These are phyloP conservation scores for Selenia dentaria DNA, from an alignment of 2,888 invertebrate genomes.

Conservation along the genomic window DNA sequence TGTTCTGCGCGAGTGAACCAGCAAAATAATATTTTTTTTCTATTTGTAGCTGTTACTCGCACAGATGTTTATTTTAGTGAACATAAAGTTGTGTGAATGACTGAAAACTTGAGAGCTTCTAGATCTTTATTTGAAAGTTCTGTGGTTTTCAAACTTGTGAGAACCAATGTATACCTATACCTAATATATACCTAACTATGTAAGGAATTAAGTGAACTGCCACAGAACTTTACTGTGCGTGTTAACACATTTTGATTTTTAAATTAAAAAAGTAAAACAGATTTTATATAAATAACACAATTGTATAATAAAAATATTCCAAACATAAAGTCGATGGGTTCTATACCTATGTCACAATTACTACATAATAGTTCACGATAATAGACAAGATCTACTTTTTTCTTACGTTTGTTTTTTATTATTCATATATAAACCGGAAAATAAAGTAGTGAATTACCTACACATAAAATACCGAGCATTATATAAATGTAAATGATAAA, in stretches of 20 bases:
- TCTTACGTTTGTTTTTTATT: too few species aligned
- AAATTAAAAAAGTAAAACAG: too few species aligned
- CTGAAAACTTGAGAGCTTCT: conserved; percentile 68
- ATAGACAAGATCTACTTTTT: too few species aligned
- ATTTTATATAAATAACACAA: too few species aligned
- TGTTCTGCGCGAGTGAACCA: conserved; percentile 28
- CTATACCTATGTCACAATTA: too few species aligned
- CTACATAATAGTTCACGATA: too few species aligned
- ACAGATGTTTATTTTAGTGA: conserved; percentile 46
- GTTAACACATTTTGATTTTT: conserved; percentile 20
- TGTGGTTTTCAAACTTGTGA: conserved; percentile 40
- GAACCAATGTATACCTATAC: conserved; percentile 28
- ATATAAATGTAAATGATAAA: too few species aligned
- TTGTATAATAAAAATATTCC: too few species aligned
- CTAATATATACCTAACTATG: conserved; percentile 21
- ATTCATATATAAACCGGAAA: too few species aligned
- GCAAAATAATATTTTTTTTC: conserved; percentile 40
- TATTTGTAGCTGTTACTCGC: conserved; percentile 51
- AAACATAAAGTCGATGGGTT: too few species aligned
- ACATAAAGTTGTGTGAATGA: conserved; percentile 59
- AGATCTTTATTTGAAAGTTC: conserved; percentile 40
- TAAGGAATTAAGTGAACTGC: conserved; percentile 20
- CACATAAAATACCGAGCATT: too few species aligned
- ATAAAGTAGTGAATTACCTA: too few species aligned
- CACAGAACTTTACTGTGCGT: conserved; percentile 34